A percentile compares a stretch with the other conserved stretches of the same genome.
These are phyloP conservation scores for Macquaria ambigua DNA, from an alignment of 2,113 vertebrate genomes.

Conservation along the genomic window DNA sequence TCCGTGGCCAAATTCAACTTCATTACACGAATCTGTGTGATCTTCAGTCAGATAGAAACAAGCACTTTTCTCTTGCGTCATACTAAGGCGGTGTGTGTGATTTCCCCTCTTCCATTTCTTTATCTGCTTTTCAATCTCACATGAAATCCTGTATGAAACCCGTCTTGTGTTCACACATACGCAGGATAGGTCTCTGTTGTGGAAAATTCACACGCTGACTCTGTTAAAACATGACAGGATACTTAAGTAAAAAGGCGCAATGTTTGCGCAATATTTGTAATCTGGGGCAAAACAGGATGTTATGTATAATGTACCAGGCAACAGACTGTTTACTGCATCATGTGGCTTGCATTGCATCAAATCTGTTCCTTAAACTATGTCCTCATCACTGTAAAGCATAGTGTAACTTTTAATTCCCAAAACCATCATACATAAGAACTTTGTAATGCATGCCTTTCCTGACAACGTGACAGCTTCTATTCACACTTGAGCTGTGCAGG, in stretches of 20 bases:
- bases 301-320: background rate
- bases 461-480: background rate
- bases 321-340: background rate
- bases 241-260: background rate
- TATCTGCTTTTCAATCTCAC: constrained; percentile 6
- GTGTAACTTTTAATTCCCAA: background rate
- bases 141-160: constrained; percentile 21
- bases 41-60: constrained; percentile 18
- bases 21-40: constrained; percentile 2
- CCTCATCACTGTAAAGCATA: background rate
- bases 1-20: background rate
- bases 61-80: constrained; percentile 37
- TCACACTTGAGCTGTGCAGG: background rate
- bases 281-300: constrained; percentile 1
- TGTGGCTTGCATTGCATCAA: background rate
- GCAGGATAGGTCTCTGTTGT: background rate
- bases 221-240: background rate
- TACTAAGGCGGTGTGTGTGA: background rate
- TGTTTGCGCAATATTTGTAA: background rate
- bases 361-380: background rate
- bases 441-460: background rate
- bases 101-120: constrained; percentile 36
- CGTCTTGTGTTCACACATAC: constrained; percentile 38
- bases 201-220: background rate
- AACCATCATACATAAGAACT: background rate